phyloP scores from a whole-genome alignment of 2,113 vertebrate genomes.

The Craseonycteris thonglongyai region DNA sequence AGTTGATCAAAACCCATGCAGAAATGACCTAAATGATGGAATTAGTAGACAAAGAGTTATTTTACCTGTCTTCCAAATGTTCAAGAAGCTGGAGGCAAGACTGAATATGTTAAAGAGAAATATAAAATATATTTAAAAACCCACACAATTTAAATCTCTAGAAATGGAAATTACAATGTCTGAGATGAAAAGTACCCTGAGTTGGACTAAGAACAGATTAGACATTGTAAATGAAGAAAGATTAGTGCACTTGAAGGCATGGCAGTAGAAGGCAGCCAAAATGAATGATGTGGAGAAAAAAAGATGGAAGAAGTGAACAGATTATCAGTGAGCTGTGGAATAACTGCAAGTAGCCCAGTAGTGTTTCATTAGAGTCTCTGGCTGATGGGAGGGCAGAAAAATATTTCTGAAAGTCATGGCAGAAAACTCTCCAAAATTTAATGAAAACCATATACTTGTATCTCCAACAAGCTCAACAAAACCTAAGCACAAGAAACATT shows the following conservation, averaged over 20 bases:
- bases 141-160: background rate
- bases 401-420: background rate
- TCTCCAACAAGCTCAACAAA: background rate
- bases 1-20: background rate
- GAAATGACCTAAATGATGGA: background rate
- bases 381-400: background rate
- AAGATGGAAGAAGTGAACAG: background rate
- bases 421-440: background rate
- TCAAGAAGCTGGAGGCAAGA: background rate
- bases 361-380: background rate
- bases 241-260: background rate
- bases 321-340: background rate
- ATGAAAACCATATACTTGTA: background rate
- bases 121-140: background rate
- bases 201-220: background rate
- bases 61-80: background rate
- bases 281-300: background rate
- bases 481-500: background rate
- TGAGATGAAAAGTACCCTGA: background rate
- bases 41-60: background rate
- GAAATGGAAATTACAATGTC: background rate
- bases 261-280: background rate
- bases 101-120: background rate
- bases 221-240: background rate
- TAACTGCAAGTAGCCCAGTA: background rate